Evolutionary conservation across 2,113 vertebrate genomes (phyloP).

Genomic region (Ceyx margarethae): DNA sequence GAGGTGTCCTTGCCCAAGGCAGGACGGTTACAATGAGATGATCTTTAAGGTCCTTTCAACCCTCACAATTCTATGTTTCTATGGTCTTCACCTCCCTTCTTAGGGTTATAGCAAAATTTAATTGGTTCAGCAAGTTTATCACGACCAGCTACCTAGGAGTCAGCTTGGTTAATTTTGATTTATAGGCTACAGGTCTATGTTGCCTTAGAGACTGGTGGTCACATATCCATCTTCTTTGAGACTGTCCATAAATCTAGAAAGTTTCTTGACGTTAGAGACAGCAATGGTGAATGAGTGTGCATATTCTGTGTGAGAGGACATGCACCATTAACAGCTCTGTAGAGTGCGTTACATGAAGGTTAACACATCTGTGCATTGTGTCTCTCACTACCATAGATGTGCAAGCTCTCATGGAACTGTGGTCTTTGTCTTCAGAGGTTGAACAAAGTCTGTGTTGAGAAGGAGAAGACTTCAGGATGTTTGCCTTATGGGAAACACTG

Average conservation of each 20-base stretch:
- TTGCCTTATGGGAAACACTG: background rate
- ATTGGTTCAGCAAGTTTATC: background rate
- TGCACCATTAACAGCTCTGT: background rate
- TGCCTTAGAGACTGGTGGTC: background rate
- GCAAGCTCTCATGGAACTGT: background rate
- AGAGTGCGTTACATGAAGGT: background rate
- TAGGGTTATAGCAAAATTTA: background rate
- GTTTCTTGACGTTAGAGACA: background rate
- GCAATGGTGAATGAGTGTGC: accelerated
- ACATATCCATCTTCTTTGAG: background rate
- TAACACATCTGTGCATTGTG: background rate
- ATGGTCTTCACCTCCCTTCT: background rate
- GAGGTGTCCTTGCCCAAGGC: too few relatives aligned
- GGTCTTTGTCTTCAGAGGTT: background rate
- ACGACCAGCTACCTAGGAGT: background rate
- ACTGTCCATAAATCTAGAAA: background rate
- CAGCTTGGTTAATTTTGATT: background rate
- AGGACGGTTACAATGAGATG: too few relatives aligned
- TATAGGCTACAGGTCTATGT: background rate
- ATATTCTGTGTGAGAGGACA: accelerated
- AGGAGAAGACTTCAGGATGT: background rate
- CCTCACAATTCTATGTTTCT: background rate
- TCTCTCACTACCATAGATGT: background rate
- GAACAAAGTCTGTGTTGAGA: background rate
- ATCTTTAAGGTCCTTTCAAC: too few relatives aligned